Conservation (phyloP, 2,797 vertebrate genomes). For the Enteromius argenteus region DNA sequence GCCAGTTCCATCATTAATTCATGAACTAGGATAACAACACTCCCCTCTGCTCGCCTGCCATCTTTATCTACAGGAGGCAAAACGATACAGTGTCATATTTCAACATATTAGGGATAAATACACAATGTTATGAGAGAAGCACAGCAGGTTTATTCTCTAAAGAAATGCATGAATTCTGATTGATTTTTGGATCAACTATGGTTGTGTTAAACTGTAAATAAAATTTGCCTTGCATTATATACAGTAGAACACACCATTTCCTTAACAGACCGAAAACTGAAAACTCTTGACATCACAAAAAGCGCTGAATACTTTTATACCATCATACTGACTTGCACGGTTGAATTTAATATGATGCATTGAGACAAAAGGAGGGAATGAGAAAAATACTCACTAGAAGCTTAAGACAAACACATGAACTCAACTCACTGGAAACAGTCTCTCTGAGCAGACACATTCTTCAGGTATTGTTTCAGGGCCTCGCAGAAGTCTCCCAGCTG, state of each 20-base stretch:
- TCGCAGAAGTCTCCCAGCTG: constrained; percentile 91
- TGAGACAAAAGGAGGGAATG: neutral
- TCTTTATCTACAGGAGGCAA: constrained; percentile 24
- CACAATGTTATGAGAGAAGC: constrained; percentile 40
- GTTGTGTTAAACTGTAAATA: neutral
- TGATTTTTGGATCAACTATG: neutral
- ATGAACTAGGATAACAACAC: constrained; percentile 37
- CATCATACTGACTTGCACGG: neutral
- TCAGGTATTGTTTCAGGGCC: constrained; percentile 94
- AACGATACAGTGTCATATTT: constrained; percentile 2
- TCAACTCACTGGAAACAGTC: constrained; percentile 88
- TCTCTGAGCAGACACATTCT: constrained; percentile 86
- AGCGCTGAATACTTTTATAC: neutral
- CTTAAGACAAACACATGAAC: constrained; percentile 16
- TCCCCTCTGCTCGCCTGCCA: neutral
- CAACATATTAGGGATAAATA: constrained; percentile 47
- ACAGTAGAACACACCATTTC: neutral
- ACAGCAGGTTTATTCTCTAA: neutral
- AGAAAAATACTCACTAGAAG: neutral
- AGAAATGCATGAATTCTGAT: too few species aligned
- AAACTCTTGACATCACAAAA: constrained; percentile 14
- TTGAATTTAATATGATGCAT: neutral
- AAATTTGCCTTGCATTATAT: neutral
- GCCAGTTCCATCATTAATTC: constrained; percentile 45
- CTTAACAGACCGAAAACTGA: neutral